These are phyloP conservation scores for Luffia ferchaultella DNA, from an alignment of 2,888 invertebrate species.

Conservation along the genomic window DNA sequence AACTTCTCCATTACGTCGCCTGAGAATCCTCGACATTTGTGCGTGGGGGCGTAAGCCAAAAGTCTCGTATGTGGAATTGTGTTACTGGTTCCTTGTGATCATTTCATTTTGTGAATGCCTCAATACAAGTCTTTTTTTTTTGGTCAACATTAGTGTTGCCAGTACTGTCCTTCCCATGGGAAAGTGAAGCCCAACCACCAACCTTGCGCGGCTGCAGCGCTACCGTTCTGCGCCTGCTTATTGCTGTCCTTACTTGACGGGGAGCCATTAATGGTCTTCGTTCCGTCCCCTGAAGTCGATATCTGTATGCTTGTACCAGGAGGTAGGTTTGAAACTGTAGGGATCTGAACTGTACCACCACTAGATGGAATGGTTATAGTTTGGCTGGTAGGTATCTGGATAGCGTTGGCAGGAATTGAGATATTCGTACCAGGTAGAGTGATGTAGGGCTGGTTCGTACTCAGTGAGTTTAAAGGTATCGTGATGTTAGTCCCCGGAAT, in stretches of 20 bases:
- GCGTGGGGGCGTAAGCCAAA: too few species aligned
- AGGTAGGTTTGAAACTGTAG: conserved; percentile 25
- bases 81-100: too few species aligned
- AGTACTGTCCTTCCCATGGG: conserved; percentile 20
- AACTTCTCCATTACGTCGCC: too few species aligned
- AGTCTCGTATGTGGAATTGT: too few species aligned
- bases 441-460: conserved; percentile 51
- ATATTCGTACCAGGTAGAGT: conserved; percentile 66
- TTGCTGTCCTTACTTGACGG: conserved; percentile 61
- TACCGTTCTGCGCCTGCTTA: conserved; percentile 25
- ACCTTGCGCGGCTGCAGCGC: conserved; percentile 37
- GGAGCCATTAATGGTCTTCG: conserved; percentile 65
- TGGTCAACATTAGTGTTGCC: not conserved
- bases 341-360: conserved; percentile 19
- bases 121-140: too few species aligned
- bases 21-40: too few species aligned
- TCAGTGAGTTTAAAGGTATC: conserved; percentile 61
- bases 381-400: conserved; percentile 9
- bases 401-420: conserved; percentile 41
- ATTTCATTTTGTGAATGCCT: too few species aligned
- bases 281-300: conserved; percentile 13
- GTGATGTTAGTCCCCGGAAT: conserved; percentile 71
- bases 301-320: conserved; percentile 20
- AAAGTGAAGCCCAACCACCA: conserved; percentile 22
- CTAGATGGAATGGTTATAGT: conserved; percentile 24